phyloP scores from a whole-genome alignment of 2,888 invertebrate genomes.

The Oscheius sp. region DNA sequence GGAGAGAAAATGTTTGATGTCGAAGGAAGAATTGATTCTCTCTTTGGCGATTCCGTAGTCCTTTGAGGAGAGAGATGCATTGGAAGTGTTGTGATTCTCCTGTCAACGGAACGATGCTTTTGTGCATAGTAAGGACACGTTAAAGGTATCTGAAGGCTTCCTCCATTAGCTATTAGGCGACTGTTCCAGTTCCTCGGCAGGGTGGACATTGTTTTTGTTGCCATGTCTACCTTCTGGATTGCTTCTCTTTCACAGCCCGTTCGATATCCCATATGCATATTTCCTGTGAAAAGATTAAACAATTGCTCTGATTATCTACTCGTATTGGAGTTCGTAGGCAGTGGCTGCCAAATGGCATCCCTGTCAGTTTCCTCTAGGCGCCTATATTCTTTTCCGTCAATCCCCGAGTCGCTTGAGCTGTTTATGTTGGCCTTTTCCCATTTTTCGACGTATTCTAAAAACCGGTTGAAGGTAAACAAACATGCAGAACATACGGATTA shows the following conservation, averaged over 20 bases:
- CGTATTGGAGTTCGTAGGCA: slow-evolving; percentile 29
- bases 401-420: slow-evolving; percentile 39
- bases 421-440: slow-evolving; percentile 12
- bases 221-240: not conserved
- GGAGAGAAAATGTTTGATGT: slow-evolving; percentile 1
- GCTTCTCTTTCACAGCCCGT: not conserved
- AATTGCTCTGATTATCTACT: too few species aligned
- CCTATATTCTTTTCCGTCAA: slow-evolving; percentile 47
- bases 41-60: not conserved
- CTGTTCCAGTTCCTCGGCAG: not conserved
- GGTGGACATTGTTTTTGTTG: not conserved
- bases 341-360: slow-evolving; percentile 46
- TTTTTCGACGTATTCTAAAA: slow-evolving; percentile 12
- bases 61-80: slow-evolving; percentile 6
- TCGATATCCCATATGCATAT: slow-evolving; percentile 13
- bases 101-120: slow-evolving; percentile 1
- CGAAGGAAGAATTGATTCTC: slow-evolving; percentile 16
- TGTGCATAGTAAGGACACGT: slow-evolving; percentile 9
- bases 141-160: not conserved
- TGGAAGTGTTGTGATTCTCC: slow-evolving; percentile 11
- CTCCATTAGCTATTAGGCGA: not conserved
- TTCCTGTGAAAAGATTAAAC: too few species aligned
- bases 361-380: slow-evolving; percentile 37
- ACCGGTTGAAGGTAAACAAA: not conserved
- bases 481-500: slow-evolving; percentile 36